Evolutionary conservation across 2,888 invertebrate species (phyloP).

Genomic region (Ophioninae sp.): DNA sequence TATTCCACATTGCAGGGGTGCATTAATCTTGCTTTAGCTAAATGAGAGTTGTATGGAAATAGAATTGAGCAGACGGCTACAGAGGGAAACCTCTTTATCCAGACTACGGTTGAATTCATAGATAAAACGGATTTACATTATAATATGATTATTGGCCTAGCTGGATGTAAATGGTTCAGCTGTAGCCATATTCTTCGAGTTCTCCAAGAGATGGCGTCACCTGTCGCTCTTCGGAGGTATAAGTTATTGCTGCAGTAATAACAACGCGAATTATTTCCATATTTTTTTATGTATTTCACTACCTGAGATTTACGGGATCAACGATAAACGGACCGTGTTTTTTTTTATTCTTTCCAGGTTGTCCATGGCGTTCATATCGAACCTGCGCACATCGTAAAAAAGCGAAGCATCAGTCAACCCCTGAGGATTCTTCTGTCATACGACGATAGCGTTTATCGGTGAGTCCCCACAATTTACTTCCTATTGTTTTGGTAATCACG

Average conservation of each 20-base stretch:
- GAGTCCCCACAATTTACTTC: slow-evolving; percentile 75
- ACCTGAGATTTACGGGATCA: slow-evolving; percentile 4
- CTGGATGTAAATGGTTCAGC: neutral
- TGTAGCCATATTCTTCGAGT: neutral
- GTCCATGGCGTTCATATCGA: slow-evolving; percentile 92
- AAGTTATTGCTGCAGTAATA: neutral
- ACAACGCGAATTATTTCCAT: neutral
- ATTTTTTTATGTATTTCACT: neutral
- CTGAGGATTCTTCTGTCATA: slow-evolving; percentile 92
- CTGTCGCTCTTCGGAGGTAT: neutral
- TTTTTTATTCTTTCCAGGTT: slow-evolving; percentile 83
- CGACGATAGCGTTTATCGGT: slow-evolving; percentile 94
- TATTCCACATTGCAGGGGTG: neutral
- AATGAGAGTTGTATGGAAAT: neutral
- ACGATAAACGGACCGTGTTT: slow-evolving; percentile 13
- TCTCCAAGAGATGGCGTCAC: neutral
- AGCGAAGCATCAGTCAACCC: slow-evolving; percentile 91
- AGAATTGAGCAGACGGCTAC: neutral
- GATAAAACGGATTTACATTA: neutral
- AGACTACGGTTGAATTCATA: neutral
- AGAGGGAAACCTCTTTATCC: neutral
- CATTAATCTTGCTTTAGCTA: neutral
- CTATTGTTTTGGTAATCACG: neutral
- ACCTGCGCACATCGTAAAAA: slow-evolving; percentile 88
- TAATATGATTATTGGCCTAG: neutral